phyloP scores from a whole-genome alignment of 2,888 invertebrate species.

The Drosophila siamana region DNA sequence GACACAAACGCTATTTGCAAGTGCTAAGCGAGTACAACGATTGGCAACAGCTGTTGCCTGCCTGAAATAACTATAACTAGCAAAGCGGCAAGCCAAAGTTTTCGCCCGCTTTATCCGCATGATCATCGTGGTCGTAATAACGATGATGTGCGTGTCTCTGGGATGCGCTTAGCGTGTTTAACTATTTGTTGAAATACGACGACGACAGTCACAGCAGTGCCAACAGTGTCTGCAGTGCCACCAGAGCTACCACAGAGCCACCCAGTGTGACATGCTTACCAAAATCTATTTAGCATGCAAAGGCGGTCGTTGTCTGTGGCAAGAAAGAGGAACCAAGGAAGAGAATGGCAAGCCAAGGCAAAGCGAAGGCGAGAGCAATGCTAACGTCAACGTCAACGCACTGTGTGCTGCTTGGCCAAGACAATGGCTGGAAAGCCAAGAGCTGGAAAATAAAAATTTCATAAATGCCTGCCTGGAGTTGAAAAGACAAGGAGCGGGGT shows the following conservation, averaged over 20 bases:
- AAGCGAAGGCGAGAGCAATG: constrained; percentile 15
- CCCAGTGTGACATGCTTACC: constrained; percentile 21
- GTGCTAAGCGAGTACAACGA: constrained; percentile 36
- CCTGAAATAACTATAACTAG: constrained; percentile 25
- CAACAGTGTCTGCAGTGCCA: too few species aligned
- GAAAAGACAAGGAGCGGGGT: not conserved
- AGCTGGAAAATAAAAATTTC: constrained; percentile 23
- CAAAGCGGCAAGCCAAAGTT: constrained; percentile 20
- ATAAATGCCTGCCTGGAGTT: constrained; percentile 42
- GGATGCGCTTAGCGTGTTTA: constrained; percentile 37
- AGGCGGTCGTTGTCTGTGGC: constrained; percentile 25
- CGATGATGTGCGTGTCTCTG: constrained; percentile 42
- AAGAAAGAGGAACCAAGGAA: constrained; percentile 10
- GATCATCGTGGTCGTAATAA: constrained; percentile 17
- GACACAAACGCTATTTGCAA: constrained; percentile 20
- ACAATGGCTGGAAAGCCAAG: constrained; percentile 24
- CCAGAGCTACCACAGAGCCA: constrained; percentile 10
- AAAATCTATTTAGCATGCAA: constrained; percentile 69
- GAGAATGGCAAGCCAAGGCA: constrained; percentile 11
- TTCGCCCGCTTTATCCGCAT: constrained; percentile 5
- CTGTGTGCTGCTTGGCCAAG: constrained; percentile 32
- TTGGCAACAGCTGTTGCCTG: constrained; percentile 57
- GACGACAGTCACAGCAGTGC: constrained; percentile 22
- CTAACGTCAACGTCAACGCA: constrained; percentile 17
- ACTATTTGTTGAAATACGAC: constrained; percentile 31